Evolutionary conservation across 2,888 invertebrate genomes (phyloP), one percentile per base, ranked within the genome.

Genomic region (Caenorhabditis zanzibari): DNA sequence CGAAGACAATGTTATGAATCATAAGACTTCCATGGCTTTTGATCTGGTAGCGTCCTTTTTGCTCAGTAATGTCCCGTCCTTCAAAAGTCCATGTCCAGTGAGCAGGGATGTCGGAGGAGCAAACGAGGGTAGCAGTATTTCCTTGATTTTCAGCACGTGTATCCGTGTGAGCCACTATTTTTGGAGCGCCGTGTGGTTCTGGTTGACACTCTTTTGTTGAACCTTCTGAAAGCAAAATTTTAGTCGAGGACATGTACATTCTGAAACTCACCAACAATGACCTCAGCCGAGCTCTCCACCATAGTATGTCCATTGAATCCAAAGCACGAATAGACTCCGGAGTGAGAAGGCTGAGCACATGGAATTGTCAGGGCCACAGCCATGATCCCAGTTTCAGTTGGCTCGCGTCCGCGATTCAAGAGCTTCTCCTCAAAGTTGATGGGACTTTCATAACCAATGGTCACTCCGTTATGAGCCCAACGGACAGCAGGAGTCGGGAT

Each of bases 361-460:
- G 41, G 61, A 61, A 44, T 24, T 0, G 24, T 59, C n/a, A 59
- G 35, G 0, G 9, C 9, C 2, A n/a, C n/a, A 16, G 41, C 61
- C 38, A 38, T 41, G 26, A 61, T 44, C 16, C 61, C 61, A 7
- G 61, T 61, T 6, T 61, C 61, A 44, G 61, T 61, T 41, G 61
- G 26, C 14, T 61, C 41, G 2, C 16, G 38, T 41, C 61, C 61
- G 14, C 24, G 41, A 26, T 61, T 61, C 12, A 44, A 7, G 7
- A 41, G 24, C 24, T 61, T 61, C 41, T 61, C 61, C 26, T 32
- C 41, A 3, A 22, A 24, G 12, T 61, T 61, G 6, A 61, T 41
- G 26, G 3, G 7, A 14, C 12, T 5, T 24, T 26, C 59, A 19
- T 35, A 19, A 19, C 14, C 24, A 14, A 26, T 41, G 12, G 10